These are phyloP conservation scores for Proterorhinus semilunaris DNA, from an alignment of 2,113 vertebrate genomes.

Conservation along the genomic window DNA sequence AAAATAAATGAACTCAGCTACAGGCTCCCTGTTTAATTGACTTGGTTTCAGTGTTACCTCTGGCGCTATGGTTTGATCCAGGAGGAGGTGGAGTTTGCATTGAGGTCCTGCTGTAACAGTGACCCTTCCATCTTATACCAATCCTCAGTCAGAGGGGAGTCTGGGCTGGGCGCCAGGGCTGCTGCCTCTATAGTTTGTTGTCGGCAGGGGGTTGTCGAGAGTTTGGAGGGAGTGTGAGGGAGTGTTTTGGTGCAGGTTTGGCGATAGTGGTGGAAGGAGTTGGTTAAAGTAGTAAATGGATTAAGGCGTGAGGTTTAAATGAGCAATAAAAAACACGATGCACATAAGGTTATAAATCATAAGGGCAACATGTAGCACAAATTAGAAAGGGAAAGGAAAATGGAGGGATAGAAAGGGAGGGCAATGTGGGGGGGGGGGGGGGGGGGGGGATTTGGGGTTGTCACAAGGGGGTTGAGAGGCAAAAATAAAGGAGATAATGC, in stretches of 20 bases:
- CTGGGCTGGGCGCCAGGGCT: constrained; percentile 75
- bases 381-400: background rate
- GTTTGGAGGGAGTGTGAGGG: constrained; percentile 68
- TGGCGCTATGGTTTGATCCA: constrained; percentile 81
- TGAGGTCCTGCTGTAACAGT: constrained; percentile 82
- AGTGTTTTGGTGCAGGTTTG: constrained; percentile 68
- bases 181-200: constrained; percentile 66
- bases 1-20: constrained; percentile 13
- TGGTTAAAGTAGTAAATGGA: constrained; percentile 60
- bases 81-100: constrained; percentile 83
- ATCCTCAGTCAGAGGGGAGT: constrained; percentile 78
- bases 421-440: background rate
- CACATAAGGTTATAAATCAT: constrained; percentile 17
- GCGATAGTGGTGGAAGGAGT: constrained; percentile 61
- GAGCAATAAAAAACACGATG: constrained; percentile 45
- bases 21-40: constrained; percentile 6
- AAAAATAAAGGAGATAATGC: constrained; percentile 30
- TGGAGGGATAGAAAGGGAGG: background rate
- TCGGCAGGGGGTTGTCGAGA: constrained; percentile 54
- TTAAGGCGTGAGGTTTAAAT: constrained; percentile 57
- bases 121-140: constrained; percentile 81
- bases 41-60: constrained; percentile 67
- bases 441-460: background rate
- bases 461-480: background rate
- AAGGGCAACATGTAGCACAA: constrained; percentile 8